Percentiles rank a stretch among this genome's conserved stretches.
These are phyloP conservation scores for Nemotelus nigrinus DNA, from an alignment of 2,888 invertebrate species.

Conservation along the genomic window DNA sequence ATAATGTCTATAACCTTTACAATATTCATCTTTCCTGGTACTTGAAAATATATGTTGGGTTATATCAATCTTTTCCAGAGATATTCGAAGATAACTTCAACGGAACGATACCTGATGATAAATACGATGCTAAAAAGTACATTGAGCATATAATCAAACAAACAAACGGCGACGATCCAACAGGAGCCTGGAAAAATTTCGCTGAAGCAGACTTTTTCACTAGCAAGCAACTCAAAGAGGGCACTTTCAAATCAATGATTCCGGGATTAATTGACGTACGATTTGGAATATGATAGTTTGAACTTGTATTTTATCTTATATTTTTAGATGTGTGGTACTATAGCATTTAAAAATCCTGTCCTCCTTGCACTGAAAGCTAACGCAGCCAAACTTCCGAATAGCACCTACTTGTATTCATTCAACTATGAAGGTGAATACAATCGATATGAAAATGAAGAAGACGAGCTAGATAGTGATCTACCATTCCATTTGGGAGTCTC, in stretches of 20 bases:
- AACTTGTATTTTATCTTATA: background rate
- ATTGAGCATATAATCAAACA: slow-evolving; percentile 59
- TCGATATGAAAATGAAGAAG: slow-evolving; percentile 62
- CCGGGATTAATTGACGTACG: slow-evolving; percentile 67
- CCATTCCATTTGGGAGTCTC: slow-evolving; percentile 68
- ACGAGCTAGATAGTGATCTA: slow-evolving; percentile 58
- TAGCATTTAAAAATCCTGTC: slow-evolving; percentile 66
- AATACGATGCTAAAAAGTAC: slow-evolving; percentile 56
- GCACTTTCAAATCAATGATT: slow-evolving; percentile 63
- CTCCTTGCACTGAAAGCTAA: slow-evolving; percentile 64
- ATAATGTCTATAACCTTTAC: too few species aligned
- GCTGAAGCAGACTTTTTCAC: slow-evolving; percentile 59
- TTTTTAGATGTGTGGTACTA: slow-evolving; percentile 65
- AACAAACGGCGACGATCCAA: slow-evolving; percentile 60
- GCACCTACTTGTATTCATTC: slow-evolving; percentile 67
- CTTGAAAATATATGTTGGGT: too few species aligned
- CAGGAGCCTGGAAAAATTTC: slow-evolving; percentile 58
- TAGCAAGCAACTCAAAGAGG: slow-evolving; percentile 59
- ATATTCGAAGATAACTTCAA: slow-evolving; percentile 60
- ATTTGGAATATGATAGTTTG: background rate
- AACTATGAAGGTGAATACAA: slow-evolving; percentile 65
- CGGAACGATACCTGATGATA: slow-evolving; percentile 58
- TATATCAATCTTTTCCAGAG: slow-evolving; percentile 52
- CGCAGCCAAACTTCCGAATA: slow-evolving; percentile 60
- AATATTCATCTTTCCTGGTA: too few species aligned